phyloP scores from a whole-genome alignment of 2,888 invertebrate genomes.

The Calliphora vomitoria region DNA sequence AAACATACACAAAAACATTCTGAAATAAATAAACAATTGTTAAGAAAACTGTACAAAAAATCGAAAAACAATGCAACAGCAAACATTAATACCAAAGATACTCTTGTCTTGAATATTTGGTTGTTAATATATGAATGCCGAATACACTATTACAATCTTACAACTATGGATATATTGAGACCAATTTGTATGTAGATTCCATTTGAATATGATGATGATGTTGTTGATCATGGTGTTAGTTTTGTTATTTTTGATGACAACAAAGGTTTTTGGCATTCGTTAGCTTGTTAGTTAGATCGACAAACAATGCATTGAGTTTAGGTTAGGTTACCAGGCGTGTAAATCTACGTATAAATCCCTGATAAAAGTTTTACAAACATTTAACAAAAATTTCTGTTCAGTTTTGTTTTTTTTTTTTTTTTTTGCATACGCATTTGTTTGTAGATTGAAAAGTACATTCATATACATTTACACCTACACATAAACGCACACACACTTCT shows the following conservation, averaged over 20 bases:
- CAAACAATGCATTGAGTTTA: conserved; percentile 16
- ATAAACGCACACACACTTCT: neutral
- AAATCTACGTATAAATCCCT: conserved; percentile 39
- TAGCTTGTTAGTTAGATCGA: conserved; percentile 10
- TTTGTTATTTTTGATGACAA: neutral
- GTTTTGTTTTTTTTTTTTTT: neutral
- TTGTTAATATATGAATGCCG: neutral
- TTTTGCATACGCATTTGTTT: conserved; percentile 40
- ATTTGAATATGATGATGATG: neutral
- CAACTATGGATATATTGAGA: neutral
- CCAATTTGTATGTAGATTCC: conserved; percentile 8
- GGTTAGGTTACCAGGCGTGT: conserved; percentile 27
- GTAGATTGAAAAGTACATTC: conserved; percentile 47
- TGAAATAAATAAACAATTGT: conserved; percentile 8
- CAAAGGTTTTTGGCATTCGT: conserved; percentile 12
- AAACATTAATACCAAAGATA: neutral
- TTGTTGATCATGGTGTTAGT: neutral
- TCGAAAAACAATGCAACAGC: neutral
- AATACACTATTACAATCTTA: neutral
- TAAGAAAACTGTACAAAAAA: neutral
- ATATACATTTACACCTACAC: conserved; percentile 11
- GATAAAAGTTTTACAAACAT: conserved; percentile 64
- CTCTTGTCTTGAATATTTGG: neutral
- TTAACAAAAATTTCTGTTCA: conserved; percentile 23
- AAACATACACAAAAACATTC: neutral